Conservation (phyloP, 2,797 vertebrate species). For the Cuniculus paca region DNA sequence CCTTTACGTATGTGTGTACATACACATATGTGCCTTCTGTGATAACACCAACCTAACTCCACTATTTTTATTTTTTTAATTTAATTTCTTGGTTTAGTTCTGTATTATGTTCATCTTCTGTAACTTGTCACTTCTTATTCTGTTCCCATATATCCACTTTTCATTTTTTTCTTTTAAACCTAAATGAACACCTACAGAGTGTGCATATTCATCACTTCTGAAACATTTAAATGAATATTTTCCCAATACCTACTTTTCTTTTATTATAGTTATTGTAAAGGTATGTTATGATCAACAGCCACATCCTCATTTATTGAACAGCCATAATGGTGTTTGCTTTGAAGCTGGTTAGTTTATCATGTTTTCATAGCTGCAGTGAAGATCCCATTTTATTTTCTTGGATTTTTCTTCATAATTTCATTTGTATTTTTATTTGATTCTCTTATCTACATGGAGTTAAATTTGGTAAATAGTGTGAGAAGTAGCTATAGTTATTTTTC, state of each 20-base stretch:
- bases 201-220: not conserved
- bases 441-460: not conserved
- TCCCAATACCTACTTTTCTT: not conserved
- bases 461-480: not conserved
- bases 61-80: not conserved
- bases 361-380: not conserved
- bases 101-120: not conserved
- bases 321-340: not conserved
- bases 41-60: not conserved
- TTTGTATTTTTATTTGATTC: constrained; percentile 29
- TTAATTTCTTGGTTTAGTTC: not conserved
- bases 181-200: not conserved
- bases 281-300: not conserved
- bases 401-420: not conserved
- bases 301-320: not conserved
- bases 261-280: not conserved
- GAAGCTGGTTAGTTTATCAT: not conserved
- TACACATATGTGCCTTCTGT: not conserved
- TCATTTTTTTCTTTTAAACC: constrained; percentile 3
- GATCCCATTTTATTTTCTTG: constrained; percentile 13
- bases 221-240: not conserved
- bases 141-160: not conserved
- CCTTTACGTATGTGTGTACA: not conserved
- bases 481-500: not conserved
- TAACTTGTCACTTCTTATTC: not conserved